Base-by-base conservation (phyloP, 2,113 vertebrate genomes). In the Paedocypris sp. region DNA sequence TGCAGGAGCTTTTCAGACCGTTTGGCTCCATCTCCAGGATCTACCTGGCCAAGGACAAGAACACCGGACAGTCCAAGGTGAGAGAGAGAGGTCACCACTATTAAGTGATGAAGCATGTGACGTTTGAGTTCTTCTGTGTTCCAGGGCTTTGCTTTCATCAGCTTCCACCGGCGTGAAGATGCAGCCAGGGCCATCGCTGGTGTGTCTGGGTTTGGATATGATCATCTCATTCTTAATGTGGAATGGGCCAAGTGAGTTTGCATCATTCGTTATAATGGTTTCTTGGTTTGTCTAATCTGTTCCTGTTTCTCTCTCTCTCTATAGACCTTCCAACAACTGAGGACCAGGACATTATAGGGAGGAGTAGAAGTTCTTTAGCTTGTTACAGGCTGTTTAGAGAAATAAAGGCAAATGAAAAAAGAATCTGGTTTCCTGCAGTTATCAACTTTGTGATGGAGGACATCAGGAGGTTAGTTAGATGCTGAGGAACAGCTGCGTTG, bases 201-300 rank as follows among this genome's bases (percentile, higher is more conserved):
- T 0, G 94, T 98, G 47, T 97, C 93, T 0, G 94, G 94, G 35
- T 96, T 97, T 0, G 94, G 93, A 75, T 98, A 97, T 0, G 93
- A 98, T 77, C 93, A 95, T 75, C 83, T 97, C 42, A 96, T 97
- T 82, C 91, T 98, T 73, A 97, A 94, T 1, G 94, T 96, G 42
- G 94, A 98, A 77, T 97, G 94, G 94, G 93, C 93, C 71, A 97
- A 96, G 94, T 97, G 73, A 88, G 91, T 80, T n/a, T n/a, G n/a
- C n/a, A n/a, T n/a, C n/a, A n/a, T n/a, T n/a, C n/a, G n/a, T n/a
- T n/a, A n/a, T n/a, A n/a, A n/a, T n/a, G n/a, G n/a, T n/a, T n/a
- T n/a, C 26, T 7, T 22, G 15, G 2, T 2, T 47, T 29, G 1
- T 25, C 11, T 39, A 1, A 6, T 42, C 6, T 9, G 47, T 45